Evolutionary conservation across 2,888 invertebrate species (phyloP), one percentile per base, ranked within the genome.

Genomic region (Amphipyra berbera): DNA sequence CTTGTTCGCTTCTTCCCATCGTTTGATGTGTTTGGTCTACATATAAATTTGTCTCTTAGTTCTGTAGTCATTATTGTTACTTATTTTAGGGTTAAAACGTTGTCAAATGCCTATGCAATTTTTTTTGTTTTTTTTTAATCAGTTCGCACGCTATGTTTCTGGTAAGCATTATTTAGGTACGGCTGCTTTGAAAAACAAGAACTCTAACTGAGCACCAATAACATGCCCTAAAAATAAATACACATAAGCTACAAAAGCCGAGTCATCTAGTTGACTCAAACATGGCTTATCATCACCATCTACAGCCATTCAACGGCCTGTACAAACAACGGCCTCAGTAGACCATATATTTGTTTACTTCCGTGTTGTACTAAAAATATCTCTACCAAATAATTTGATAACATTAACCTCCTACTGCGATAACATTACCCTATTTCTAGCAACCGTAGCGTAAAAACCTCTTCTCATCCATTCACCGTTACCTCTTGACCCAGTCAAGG

Each of bases 401-500:
- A 35, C 30, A 14, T 35, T 48, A 48, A 48, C 27, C n/a, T 40
- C 10, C 10, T n/a, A 40, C 12, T 41, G 21, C 13, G 13, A 27
- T 60, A 0, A 37, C 27, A 53, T 53, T 46, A 61, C 2, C 48
- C 55, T 14, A 48, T 49, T 50, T 50, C 14, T 14, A 14, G 5
- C 12, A n/a, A 53, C 14, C 9, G 27, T 46, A 42, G 38, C 33
- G 21, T 55, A 42, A 58, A 21, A 68, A 59, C 21, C 9, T 54
- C 33, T 40, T 14, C 9, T 47, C 35, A 47, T 48, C 2, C 4
- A 21, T 21, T 53, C 9, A 72, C 74, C 72, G 74, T 76, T 75
- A 52, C 42, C 21, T 47, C 50, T 68, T 68, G 68, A 69, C 69
- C 76, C 7, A 62, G 54, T 64, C 48, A 54, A n/a, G 49, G 27